phyloP scores from a whole-genome alignment of 2,888 invertebrate species.

The Pammene fasciana region DNA sequence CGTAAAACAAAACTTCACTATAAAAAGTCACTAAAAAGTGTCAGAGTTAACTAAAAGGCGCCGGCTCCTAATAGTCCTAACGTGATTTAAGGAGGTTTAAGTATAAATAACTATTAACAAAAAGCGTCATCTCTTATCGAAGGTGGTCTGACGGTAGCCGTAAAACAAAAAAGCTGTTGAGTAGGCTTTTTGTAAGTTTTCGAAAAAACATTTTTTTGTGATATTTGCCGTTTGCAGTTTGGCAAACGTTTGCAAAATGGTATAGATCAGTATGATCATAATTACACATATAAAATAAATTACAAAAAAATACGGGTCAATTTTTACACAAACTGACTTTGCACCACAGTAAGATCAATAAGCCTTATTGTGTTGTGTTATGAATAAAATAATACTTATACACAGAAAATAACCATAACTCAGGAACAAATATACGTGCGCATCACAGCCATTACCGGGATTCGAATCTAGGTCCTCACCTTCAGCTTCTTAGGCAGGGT shows the following conservation, averaged over 20 bases:
- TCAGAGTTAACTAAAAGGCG: slow-evolving; percentile 55
- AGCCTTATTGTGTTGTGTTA: too few species aligned
- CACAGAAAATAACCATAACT: too few species aligned
- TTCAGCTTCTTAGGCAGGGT: too few species aligned
- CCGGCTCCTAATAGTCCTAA: slow-evolving; percentile 53
- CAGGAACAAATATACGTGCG: too few species aligned
- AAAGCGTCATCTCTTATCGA: slow-evolving; percentile 78
- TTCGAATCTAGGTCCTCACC: too few species aligned
- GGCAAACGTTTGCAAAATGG: not conserved
- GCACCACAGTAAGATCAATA: too few species aligned
- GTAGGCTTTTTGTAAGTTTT: slow-evolving; percentile 46
- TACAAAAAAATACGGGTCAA: too few species aligned
- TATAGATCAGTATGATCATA: too few species aligned
- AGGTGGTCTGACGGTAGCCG: slow-evolving; percentile 64
- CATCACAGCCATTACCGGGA: too few species aligned
- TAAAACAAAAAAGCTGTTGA: slow-evolving; percentile 57
- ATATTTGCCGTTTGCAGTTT: not conserved
- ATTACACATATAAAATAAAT: too few species aligned
- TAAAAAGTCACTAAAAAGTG: slow-evolving; percentile 48
- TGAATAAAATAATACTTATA: too few species aligned
- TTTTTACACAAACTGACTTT: too few species aligned
- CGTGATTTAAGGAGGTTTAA: slow-evolving; percentile 70
- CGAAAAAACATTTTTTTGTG: not conserved
- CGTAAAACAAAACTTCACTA: slow-evolving; percentile 39
- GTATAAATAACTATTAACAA: slow-evolving; percentile 81